Base-by-base conservation (phyloP, 2,888 invertebrate species). In the Heliconius erato region DNA sequence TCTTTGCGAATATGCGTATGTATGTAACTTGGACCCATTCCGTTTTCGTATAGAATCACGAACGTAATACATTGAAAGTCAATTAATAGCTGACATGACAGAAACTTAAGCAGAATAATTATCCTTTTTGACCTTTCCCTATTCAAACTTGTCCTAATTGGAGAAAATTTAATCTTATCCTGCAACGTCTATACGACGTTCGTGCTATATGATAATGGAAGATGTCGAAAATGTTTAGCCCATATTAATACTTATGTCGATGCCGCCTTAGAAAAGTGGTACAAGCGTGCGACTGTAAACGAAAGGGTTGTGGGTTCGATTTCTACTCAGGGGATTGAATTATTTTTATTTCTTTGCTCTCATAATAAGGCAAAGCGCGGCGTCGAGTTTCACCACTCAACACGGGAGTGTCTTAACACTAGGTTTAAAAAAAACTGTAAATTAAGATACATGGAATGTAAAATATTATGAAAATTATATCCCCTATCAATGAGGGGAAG, bases 11-110 rank as follows among this genome's bases (percentile, higher is more conserved):
- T 23, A 59, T 59, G 9, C 23, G 3, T n/a, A 59, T 9, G 49
- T 49, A 14, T 9, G 54, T 59, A 59, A 1, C 44, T 63, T 65
- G 16, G 59, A 77, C 26, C 40, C 59, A n/a, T 77, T 35, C 12
- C 65, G 44, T 14, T 67, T 67, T 26, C 19, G 16, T 11, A 44
- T 19, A 19, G n/a, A 44, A 67, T 77, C 40, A 40, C 44, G 63
- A 44, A 63, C 28, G 35, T 26, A 77, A 67, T 67, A 59, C 63
- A 77, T 63, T 67, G 77, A 59, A 80, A 81, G 74, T 79, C 79
- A 74, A 83, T 83, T 79, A 79, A 76, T 35, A 44, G 74, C 81
- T 79, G 79, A 83, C 81, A 35, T 76, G 54, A 83, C 79, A 77
- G 40, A 32, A 79, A 77, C 79, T 79, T 71, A 71, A 79, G 71